Percentiles rank a stretch among this genome's conserved stretches.
These are phyloP conservation scores for Chionodraco myersi DNA, from an alignment of 2,113 vertebrate genomes.

Conservation along the genomic window DNA sequence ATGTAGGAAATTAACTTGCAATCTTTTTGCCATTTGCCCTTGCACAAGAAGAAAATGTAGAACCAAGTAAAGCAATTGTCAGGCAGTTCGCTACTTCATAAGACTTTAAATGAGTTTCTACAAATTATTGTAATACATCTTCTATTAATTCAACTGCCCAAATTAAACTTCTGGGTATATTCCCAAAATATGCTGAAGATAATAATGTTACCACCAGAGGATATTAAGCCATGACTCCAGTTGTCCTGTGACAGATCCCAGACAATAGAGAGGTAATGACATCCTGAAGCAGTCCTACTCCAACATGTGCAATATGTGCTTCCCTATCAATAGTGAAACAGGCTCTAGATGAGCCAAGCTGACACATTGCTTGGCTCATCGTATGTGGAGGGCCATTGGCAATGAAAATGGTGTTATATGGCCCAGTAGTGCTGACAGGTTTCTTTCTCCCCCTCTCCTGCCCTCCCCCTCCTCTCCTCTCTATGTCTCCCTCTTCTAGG, in stretches of 20 bases:
- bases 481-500: constrained; percentile 73
- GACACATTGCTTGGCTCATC: constrained; percentile 75
- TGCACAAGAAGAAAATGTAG: not conserved
- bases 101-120: constrained; percentile 52
- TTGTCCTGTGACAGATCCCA: constrained; percentile 38
- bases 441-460: constrained; percentile 66
- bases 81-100: constrained; percentile 33
- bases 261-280: constrained; percentile 55
- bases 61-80: constrained; percentile 26
- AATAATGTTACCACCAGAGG: constrained; percentile 42
- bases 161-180: constrained; percentile 47
- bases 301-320: constrained; percentile 57
- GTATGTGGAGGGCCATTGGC: constrained; percentile 66
- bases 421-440: constrained; percentile 82
- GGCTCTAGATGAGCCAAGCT: constrained; percentile 63
- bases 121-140: constrained; percentile 54
- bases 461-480: constrained; percentile 30
- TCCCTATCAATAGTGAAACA: constrained; percentile 59
- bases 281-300: constrained; percentile 41
- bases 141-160: constrained; percentile 46
- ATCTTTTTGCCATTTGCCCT: constrained; percentile 25
- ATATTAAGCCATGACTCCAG: constrained; percentile 45
- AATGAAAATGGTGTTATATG: constrained; percentile 78
- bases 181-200: constrained; percentile 36
- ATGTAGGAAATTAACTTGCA: constrained; percentile 44